phyloP scores from a whole-genome alignment of 1,140 invertebrate species.

The Drosophila busckii region DNA sequence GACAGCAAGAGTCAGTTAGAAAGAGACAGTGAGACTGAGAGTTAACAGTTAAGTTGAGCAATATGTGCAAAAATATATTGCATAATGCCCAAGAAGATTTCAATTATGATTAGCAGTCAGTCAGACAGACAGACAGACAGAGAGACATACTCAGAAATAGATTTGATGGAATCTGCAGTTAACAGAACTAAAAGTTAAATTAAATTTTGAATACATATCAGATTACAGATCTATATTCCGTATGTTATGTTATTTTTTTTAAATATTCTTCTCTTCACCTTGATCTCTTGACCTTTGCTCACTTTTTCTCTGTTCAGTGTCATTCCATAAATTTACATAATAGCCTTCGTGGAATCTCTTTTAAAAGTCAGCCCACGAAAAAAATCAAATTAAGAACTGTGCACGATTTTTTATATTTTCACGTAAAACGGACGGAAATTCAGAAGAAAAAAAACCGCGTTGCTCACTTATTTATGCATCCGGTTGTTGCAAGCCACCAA shows the following conservation, averaged over 20 bases:
- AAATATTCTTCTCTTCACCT: too few species aligned
- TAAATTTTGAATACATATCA: too few species aligned
- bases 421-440: constrained; percentile 56
- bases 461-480: constrained; percentile 71
- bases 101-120: constrained; percentile 41
- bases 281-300: too few species aligned
- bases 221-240: too few species aligned
- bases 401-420: constrained; percentile 34
- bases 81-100: constrained; percentile 49
- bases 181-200: constrained; percentile 5
- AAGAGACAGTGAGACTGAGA: not conserved
- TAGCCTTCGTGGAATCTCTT: constrained; percentile 10
- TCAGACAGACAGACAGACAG: too few species aligned
- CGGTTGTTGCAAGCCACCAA: constrained; percentile 37
- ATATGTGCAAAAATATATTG: constrained; percentile 26
- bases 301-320: too few species aligned
- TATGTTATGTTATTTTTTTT: too few species aligned
- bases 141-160: not conserved
- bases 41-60: constrained; percentile 23
- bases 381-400: constrained; percentile 26
- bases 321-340: constrained; percentile 15
- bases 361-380: constrained; percentile 1
- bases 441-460: constrained; percentile 33
- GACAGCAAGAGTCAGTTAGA: not conserved
- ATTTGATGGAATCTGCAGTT: constrained; percentile 8